These are phyloP conservation scores for Plebejus melissa DNA, from an alignment of 2,888 invertebrate species.

Conservation along the genomic window DNA sequence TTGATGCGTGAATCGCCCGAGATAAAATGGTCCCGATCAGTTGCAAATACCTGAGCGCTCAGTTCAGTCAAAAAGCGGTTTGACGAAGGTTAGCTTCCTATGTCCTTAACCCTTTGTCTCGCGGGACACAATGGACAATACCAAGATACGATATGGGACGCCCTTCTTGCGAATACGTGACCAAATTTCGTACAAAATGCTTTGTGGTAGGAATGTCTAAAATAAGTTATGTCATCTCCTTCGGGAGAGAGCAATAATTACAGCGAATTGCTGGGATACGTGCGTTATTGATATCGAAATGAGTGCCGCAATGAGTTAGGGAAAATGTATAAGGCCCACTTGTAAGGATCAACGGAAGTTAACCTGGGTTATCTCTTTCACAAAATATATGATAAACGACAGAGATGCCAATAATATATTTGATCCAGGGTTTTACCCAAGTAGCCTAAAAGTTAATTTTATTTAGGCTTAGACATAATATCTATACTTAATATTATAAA, in stretches of 20 bases:
- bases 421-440: too few species aligned
- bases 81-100: slow-evolving; percentile 70
- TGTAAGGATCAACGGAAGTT: not conserved
- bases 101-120: slow-evolving; percentile 75
- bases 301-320: slow-evolving; percentile 30
- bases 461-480: too few species aligned
- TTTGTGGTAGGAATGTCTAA: slow-evolving; percentile 60
- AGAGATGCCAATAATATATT: too few species aligned
- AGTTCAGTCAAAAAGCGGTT: slow-evolving; percentile 57
- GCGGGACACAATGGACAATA: slow-evolving; percentile 73
- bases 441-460: too few species aligned
- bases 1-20: slow-evolving; percentile 36
- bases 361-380: too few species aligned
- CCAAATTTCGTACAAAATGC: slow-evolving; percentile 74
- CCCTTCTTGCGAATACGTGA: slow-evolving; percentile 66
- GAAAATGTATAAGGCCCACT: not conserved
- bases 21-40: slow-evolving; percentile 48
- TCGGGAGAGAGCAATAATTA: slow-evolving; percentile 38
- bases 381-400: too few species aligned
- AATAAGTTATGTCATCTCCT: slow-evolving; percentile 71
- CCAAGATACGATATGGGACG: slow-evolving; percentile 72
- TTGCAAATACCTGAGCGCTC: slow-evolving; percentile 64
- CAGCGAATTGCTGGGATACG: not conserved
- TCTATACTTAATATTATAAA: too few species aligned
- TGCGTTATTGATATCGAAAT: slow-evolving; percentile 22